These are phyloP conservation scores for Drosophila stalkeri DNA, from an alignment of 2,888 invertebrate genomes.

Conservation along the genomic window DNA sequence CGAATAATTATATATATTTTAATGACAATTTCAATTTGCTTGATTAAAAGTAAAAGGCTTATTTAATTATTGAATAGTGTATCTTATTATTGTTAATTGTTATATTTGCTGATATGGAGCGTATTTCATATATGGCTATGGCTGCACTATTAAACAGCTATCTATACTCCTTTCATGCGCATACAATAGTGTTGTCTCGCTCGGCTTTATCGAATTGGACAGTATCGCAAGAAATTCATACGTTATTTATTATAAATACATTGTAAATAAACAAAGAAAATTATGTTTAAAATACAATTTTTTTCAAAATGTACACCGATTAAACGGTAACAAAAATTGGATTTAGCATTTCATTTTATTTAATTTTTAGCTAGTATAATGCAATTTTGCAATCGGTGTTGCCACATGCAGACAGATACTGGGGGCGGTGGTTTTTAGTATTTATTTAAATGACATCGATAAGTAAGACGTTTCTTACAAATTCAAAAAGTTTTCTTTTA, in stretches of 20 bases:
- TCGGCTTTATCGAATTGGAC: constrained; percentile 25
- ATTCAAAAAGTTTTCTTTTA: not conserved
- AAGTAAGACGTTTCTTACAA: not conserved
- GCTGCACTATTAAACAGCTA: constrained; percentile 41
- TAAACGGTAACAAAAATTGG: not conserved
- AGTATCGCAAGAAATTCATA: constrained; percentile 5
- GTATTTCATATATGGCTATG: constrained; percentile 28
- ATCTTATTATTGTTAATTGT: not conserved
- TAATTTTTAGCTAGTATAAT: not conserved
- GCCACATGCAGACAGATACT: constrained; percentile 17
- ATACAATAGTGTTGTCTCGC: constrained; percentile 51
- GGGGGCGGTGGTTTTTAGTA: constrained; percentile 4
- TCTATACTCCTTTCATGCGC: constrained; percentile 62
- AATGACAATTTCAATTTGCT: too few relatives aligned
- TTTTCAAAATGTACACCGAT: not conserved
- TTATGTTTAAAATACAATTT: not conserved
- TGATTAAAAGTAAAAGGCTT: not conserved
- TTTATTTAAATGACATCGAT: constrained; percentile 16
- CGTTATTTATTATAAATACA: not conserved
- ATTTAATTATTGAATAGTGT: not conserved
- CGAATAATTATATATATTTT: too few relatives aligned
- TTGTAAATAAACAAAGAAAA: not conserved
- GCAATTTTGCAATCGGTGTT: constrained; percentile 24
- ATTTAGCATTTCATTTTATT: not conserved
- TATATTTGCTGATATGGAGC: constrained; percentile 19